Evolutionary conservation across 1,140 invertebrate species (phyloP).

Genomic region (Drosophila bipectinata): DNA sequence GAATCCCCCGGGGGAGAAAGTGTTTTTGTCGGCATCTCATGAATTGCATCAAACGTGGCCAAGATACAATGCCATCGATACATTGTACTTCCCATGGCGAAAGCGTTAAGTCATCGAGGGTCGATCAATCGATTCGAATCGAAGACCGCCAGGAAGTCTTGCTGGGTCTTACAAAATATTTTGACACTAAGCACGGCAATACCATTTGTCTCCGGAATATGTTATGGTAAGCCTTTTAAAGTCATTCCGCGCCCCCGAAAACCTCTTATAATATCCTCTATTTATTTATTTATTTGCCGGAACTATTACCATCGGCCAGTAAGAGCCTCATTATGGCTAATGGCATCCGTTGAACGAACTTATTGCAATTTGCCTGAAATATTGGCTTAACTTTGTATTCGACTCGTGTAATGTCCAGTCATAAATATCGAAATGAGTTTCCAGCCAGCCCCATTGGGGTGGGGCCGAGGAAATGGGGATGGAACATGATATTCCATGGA

Average conservation of each 20-base stretch:
- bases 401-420: conserved; percentile 39
- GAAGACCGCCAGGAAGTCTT: conserved; percentile 63
- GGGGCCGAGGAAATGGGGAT: conserved; percentile 1
- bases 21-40: conserved; percentile 68
- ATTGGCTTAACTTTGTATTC: conserved; percentile 53
- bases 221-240: conserved; percentile 60
- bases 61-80: conserved; percentile 24
- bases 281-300: conserved; percentile 22
- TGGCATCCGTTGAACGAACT: conserved; percentile 28
- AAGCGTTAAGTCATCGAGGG: conserved; percentile 72
- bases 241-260: conserved; percentile 49
- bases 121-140: conserved; percentile 33
- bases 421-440: conserved; percentile 51
- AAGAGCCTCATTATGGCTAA: conserved; percentile 44
- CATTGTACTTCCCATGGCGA: conserved; percentile 48
- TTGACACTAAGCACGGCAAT: conserved; percentile 68
- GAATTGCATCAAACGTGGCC: conserved; percentile 71
- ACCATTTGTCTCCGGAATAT: conserved; percentile 27
- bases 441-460: conserved; percentile 20
- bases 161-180: conserved; percentile 77
- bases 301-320: conserved; percentile 31
- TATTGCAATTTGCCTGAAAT: conserved; percentile 52
- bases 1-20: conserved; percentile 63
- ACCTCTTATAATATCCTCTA: conserved; percentile 43
- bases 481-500: conserved; percentile 1